Conservation (phyloP, 2,797 vertebrate genomes). For the Phrynocephalus vlangalii region DNA sequence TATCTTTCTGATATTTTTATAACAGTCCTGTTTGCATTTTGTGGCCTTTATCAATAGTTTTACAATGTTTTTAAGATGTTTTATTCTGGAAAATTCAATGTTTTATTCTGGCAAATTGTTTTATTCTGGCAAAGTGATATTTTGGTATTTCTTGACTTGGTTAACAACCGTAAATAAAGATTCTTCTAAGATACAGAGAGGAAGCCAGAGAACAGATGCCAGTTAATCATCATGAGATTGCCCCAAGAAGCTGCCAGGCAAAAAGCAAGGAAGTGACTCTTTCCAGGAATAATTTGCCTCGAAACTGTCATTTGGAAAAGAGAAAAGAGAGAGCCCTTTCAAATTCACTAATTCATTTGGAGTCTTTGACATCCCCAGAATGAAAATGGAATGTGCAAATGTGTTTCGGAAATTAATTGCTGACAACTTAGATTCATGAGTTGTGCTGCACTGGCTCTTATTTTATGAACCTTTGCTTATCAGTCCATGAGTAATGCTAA, state of each 20-base stretch:
- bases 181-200: neutral
- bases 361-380: constrained; percentile 26
- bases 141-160: too few species aligned
- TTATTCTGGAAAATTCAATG: too few species aligned
- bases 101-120: too few species aligned
- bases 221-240: constrained; percentile 17
- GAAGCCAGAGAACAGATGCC: constrained; percentile 1
- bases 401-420: constrained; percentile 34
- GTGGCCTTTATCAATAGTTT: too few species aligned
- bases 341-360: neutral
- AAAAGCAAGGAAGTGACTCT: neutral
- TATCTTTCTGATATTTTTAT: too few species aligned
- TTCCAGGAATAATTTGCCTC: neutral
- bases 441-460: neutral
- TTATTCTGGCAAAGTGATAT: too few species aligned
- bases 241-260: neutral
- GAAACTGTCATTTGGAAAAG: constrained; percentile 23
- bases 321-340: constrained; percentile 20
- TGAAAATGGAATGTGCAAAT: constrained; percentile 27
- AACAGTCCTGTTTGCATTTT: too few species aligned
- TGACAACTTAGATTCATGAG: constrained; percentile 33
- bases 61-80: too few species aligned
- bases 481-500: constrained; percentile 25
- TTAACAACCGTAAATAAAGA: too few species aligned
- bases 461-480: neutral